Percentiles rank a stretch among this genome's conserved stretches.
phyloP scores from a whole-genome alignment of 2,888 invertebrate genomes.

The Pardosa pseudoannulata region DNA sequence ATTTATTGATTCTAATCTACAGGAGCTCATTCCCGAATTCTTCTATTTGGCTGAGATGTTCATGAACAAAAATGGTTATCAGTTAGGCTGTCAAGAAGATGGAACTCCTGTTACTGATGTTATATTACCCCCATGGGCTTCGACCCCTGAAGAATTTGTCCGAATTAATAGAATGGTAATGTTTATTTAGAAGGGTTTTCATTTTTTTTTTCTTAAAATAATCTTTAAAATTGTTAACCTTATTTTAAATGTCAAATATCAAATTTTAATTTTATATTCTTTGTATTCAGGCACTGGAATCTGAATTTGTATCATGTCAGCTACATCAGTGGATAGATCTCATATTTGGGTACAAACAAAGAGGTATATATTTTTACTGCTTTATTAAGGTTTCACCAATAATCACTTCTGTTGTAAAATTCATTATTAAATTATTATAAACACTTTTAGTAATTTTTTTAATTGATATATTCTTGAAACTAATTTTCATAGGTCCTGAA shows the following conservation, averaged over 20 bases:
- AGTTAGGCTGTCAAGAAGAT: conserved; percentile 92
- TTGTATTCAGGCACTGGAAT: conserved; percentile 91
- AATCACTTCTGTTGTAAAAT: no score
- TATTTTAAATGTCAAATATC: no score
- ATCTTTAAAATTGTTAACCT: no score
- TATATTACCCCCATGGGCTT: conserved; percentile 97
- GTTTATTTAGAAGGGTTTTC: no score
- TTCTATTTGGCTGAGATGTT: conserved; percentile 99
- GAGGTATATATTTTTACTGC: conserved; percentile 82
- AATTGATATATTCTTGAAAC: no score
- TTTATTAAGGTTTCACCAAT: no score
- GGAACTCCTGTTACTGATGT: conserved; percentile 87
- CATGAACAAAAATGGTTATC: conserved; percentile 89
- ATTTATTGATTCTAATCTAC: conserved; percentile 75
- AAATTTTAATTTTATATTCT: no score
- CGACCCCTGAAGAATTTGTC: conserved; percentile 97
- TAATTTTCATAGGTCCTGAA: conserved; percentile 89
- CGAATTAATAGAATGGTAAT: conserved; percentile 94
- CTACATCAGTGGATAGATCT: conserved; percentile 99
- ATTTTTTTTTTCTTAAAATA: no score
- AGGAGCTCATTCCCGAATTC: conserved; percentile 98
- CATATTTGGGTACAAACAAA: conserved; percentile 99
- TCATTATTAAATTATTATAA: no score
- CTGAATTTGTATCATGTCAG: conserved; percentile 99
- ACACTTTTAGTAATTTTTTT: no score